Base-by-base conservation (phyloP, 1,140 invertebrate genomes). In the Caenorhabditis elegans region DNA sequence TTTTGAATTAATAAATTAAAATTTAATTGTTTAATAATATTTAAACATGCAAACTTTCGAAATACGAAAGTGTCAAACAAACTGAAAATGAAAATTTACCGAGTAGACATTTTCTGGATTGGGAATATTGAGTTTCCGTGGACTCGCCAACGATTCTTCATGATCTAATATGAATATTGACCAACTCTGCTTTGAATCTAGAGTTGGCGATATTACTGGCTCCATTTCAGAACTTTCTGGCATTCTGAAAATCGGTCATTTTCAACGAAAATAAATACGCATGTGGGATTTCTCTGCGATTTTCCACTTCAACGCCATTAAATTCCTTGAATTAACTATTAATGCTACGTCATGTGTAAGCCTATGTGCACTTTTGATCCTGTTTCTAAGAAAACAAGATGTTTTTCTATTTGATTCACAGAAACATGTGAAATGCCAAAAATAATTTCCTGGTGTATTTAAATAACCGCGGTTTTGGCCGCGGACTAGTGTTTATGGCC, bases 311-410 rank as follows among this genome's bases (percentile, higher is more conserved):
- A 34, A 3, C 17, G 28, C 28, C 13, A 17, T 60, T 36, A 8
- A 15, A 17, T 60, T 34, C 28, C 11, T 24, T 8, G 55, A 34
- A 31, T 53, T 26, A 53, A 24, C 11, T 6, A 26, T 53, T 26
- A 22, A 53, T 24, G 60, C 60, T 70, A 70, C 60, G 34, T 39
- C 60, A 70, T 70, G 60, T 70, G 60, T 70, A 70, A 70, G 60
- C 60, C n/a, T 60, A 8, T 6, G 2, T 39, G 60, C 34, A 70
- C 60, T 70, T 70, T 43, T 13, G 60, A 22, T 70, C 19, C 19
- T 22, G 3, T 22, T 8, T 43, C 5, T 22, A 17, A 60, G 24
- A 3, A 60, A 60, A 34, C 53, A 60, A n/a, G 51, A 19, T 36
- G 1, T 0, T 34, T 65, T 19, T 19, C 28, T 17, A 3, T 49